These are phyloP conservation scores for Psittacula cyanocephala DNA, from an alignment of 2,113 vertebrate species.

Conservation along the genomic window DNA sequence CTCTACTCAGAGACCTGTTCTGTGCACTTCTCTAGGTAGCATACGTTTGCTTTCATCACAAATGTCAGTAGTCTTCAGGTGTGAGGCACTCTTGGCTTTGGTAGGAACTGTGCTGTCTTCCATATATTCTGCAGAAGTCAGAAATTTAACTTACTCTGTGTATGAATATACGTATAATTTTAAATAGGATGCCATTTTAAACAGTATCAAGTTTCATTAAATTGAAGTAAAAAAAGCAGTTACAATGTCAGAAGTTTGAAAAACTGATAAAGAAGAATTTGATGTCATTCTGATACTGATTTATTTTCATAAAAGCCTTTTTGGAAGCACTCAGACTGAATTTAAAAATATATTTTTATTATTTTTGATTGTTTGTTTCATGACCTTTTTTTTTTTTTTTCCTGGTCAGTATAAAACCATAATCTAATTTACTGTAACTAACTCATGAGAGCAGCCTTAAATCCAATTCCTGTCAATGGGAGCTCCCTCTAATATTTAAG, in stretches of 20 bases:
- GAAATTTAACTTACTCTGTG: background rate
- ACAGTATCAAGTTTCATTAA: background rate
- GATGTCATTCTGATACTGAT: background rate
- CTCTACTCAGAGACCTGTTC: background rate
- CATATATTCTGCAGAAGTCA: background rate
- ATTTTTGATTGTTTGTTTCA: conserved; percentile 19
- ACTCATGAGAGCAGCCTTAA: background rate
- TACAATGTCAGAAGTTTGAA: background rate
- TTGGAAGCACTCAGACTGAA: background rate
- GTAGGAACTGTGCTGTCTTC: background rate
- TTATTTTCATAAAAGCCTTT: conserved; percentile 37
- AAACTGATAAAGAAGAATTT: background rate
- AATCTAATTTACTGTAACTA: background rate
- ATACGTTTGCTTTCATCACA: background rate
- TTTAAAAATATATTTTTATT: background rate
- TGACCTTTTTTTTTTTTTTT: background rate
- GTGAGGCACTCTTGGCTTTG: background rate
- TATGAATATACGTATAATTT: background rate
- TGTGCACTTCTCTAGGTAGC: background rate
- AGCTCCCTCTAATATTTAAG: background rate
- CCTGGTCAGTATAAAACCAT: background rate
- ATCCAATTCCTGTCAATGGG: background rate
- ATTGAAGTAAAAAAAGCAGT: background rate
- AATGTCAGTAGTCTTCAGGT: background rate
- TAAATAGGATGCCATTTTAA: background rate